phyloP scores from a whole-genome alignment of 2,113 vertebrate species.

The Megaptera novaeangliae region DNA sequence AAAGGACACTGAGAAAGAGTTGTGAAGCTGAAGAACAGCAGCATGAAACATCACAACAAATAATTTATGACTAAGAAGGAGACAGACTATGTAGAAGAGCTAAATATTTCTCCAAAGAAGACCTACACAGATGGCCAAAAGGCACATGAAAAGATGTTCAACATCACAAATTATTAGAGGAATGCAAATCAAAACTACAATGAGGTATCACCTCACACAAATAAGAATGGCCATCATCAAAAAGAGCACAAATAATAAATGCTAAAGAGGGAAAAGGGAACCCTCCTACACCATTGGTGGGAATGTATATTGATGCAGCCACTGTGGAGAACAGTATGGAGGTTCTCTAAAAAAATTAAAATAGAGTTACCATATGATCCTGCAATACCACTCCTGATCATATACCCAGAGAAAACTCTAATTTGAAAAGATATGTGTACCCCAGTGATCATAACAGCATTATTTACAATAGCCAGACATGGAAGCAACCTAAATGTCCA shows the following conservation, averaged over 20 bases:
- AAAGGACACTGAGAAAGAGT: neutral
- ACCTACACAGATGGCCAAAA: neutral
- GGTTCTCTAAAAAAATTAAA: neutral
- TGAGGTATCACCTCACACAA: neutral
- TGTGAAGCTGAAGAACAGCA: neutral
- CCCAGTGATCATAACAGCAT: neutral
- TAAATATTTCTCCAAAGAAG: neutral
- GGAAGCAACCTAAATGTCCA: neutral
- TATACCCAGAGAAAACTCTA: neutral
- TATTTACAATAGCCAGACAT: neutral
- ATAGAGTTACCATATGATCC: neutral
- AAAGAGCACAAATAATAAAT: neutral
- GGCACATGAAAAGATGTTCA: neutral
- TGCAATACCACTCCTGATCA: neutral
- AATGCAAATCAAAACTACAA: neutral
- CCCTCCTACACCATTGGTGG: neutral
- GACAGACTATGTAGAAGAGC: neutral
- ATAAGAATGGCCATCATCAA: neutral
- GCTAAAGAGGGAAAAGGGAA: neutral
- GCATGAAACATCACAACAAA: neutral
- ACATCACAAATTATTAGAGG: neutral
- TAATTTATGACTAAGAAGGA: neutral
- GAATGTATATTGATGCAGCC: neutral
- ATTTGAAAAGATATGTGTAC: neutral
- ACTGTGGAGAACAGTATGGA: neutral